Base-by-base conservation (phyloP, 2,797 vertebrate genomes). In the Microchirus variegatus region DNA sequence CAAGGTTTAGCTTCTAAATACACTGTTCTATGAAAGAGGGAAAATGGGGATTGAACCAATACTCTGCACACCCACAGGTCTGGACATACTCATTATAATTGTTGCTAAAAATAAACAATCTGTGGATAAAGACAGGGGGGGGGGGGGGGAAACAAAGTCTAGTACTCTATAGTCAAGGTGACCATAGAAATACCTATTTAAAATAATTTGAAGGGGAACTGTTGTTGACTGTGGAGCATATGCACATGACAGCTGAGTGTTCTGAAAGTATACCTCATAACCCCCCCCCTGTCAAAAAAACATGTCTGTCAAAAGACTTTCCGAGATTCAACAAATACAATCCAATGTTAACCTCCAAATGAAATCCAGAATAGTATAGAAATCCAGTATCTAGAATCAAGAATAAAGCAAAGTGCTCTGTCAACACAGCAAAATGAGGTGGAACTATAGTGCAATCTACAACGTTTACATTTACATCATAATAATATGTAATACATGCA, bases 181-280 rank as follows among this genome's bases (percentile, higher is more conserved):
- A 61, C 67, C 69, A 59, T 56, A 68, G 53, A 35, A 36, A 52
- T 62, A 46, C 35, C 74, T 78, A 79, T 82, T 75, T 42, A 63
- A 63, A 71, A 73, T 80, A 59, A 60, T 50, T 72, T 38, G 59
- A 47, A 38, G 44, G 26, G 41, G 55, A 50, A 5, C 41, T 13
- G 26, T 45, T 48, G 37, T 57, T 53, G 26, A 31, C 14, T 19
- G 56, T 11, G 45, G 36, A 44, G 48, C 70, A 71, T 62, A 54
- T 85, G 75, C 15, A 19, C 12, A 53, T 75, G 73, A 78, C 75
- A 83, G 73, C 57, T 46, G 65, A 85, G 79, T 75, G 75, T 56
- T 66, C 70, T 69, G 66, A 9, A 75, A 77, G 67, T 47, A 68
- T 71, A 70, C 40, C 22, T 22, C 5, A 22, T 22, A 60, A 53